Evolutionary conservation across 2,888 invertebrate species (phyloP).

Genomic region (Megamerina dolium): DNA sequence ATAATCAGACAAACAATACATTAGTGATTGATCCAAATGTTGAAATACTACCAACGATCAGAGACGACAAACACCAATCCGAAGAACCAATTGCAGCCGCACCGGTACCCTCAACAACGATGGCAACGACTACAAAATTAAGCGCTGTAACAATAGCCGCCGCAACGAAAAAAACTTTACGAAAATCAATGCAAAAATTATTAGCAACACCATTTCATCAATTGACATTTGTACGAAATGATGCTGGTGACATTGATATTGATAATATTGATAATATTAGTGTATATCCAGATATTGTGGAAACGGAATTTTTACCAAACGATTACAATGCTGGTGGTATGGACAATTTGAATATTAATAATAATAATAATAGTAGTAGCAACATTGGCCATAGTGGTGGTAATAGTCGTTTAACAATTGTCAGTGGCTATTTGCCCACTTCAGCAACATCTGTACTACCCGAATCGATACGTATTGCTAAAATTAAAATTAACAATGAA

Average conservation of each 20-base stretch:
- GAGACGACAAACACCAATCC: background rate
- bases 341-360: conserved; percentile 11
- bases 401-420: conserved; percentile 34
- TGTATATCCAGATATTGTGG: conserved; percentile 36
- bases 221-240: conserved; percentile 37
- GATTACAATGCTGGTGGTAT: conserved; percentile 14
- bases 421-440: conserved; percentile 40
- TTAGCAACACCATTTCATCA: conserved; percentile 40
- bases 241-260: conserved; percentile 40
- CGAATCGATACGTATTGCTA: conserved; percentile 41
- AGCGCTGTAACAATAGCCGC: conserved; percentile 19
- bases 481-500: conserved; percentile 41
- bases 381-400: conserved; percentile 11
- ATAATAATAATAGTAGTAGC: conserved; percentile 13
- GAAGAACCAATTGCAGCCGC: conserved; percentile 13
- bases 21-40: conserved; percentile 6
- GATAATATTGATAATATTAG: conserved; percentile 43
- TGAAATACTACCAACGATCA: background rate
- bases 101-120: conserved; percentile 6
- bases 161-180: conserved; percentile 29
- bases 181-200: conserved; percentile 36
- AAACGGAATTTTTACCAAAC: conserved; percentile 27
- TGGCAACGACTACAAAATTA: conserved; percentile 7
- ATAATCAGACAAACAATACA: conserved; percentile 7
- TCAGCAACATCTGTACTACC: conserved; percentile 38